Evolutionary conservation across 2,113 vertebrate species (phyloP), one percentile per base, ranked within the genome.

Genomic region (Elgaria multicarinata): DNA sequence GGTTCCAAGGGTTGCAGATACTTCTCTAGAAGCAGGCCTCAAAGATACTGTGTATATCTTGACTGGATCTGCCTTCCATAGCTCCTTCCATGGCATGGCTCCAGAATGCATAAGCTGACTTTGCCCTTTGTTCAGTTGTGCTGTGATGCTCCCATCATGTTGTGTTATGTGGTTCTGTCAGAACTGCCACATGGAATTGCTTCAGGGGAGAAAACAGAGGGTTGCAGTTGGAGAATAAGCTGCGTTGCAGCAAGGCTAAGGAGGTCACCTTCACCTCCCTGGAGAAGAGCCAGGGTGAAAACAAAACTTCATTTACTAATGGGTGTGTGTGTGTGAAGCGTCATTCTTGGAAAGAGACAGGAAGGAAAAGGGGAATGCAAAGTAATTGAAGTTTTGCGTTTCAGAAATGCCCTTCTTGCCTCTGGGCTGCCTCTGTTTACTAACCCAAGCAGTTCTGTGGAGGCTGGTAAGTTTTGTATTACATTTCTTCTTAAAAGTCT

Each of bases 191-290:
- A 58, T 26, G 74, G 64, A 87, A 87, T 87, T 87, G 74, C 39
- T 78, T 44, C 31, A n/a, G 85, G 42, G 58, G 66, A 50, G 42
- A 42, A 77, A 66, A 46, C 31, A 7, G 85, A 78, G 58, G 22
- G 44, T 69, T 84, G 16, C 64, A 33, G 31, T 10, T 26, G 4
- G 58, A 39, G 50, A 67, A 46, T 42, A 22, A 67, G 44, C 74
- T 50, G 4, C 10, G 3, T 58, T 78, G 62, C 58, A 77, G 62
- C 31, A 64, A 67, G 31, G 58, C 72, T 77, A 77, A 69, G 31
- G 72, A 84, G 62, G 62, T 85, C 88, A 84, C 46, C 42, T 89
- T 77, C 58, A 46, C 46, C 81, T 84, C 81, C 88, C n/a, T 85
- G 42, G 62, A 83, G 58, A 31, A 53, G 0, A 67, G 62, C n/a